Evolutionary conservation across 1,140 invertebrate genomes (phyloP).

Genomic region (Temnothorax longispinosus): DNA sequence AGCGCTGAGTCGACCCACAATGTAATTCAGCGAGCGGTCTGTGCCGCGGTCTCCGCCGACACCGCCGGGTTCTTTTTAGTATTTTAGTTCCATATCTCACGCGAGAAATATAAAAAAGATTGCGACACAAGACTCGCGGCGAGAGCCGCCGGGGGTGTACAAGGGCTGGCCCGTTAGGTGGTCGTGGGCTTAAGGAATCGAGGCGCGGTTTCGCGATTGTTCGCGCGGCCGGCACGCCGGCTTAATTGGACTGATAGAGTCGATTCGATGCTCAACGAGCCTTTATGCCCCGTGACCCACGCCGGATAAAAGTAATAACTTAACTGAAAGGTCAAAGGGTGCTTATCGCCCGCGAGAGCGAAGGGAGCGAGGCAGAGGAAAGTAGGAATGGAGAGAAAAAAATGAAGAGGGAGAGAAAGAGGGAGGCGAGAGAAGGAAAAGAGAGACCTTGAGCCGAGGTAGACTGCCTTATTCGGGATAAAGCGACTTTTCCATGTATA

Average conservation of each 20-base stretch:
- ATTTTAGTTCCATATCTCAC: constrained; percentile 70
- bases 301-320: constrained; percentile 73
- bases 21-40: constrained; percentile 60
- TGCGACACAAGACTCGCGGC: not conserved
- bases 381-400: not conserved
- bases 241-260: constrained; percentile 72
- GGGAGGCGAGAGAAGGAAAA: constrained; percentile 52
- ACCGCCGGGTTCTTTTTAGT: constrained; percentile 49
- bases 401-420: not conserved
- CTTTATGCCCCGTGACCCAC: constrained; percentile 56
- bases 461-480: not conserved
- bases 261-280: constrained; percentile 68
- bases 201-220: constrained; percentile 52
- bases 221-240: constrained; percentile 47
- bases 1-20: constrained; percentile 53
- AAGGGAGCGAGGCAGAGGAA: not conserved
- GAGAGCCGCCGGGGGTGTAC: not conserved
- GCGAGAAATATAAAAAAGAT: constrained; percentile 61
- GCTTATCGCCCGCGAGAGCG: constrained; percentile 58
- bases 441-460: constrained; percentile 3
- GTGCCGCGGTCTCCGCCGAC: constrained; percentile 10
- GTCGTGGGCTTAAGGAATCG: not conserved
- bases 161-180: not conserved
- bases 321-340: constrained; percentile 69
- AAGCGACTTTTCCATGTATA: not conserved